Evolutionary conservation across 1,140 invertebrate genomes (phyloP), one percentile per base, ranked within the genome.

Genomic region (Drosophila pruinosa): DNA sequence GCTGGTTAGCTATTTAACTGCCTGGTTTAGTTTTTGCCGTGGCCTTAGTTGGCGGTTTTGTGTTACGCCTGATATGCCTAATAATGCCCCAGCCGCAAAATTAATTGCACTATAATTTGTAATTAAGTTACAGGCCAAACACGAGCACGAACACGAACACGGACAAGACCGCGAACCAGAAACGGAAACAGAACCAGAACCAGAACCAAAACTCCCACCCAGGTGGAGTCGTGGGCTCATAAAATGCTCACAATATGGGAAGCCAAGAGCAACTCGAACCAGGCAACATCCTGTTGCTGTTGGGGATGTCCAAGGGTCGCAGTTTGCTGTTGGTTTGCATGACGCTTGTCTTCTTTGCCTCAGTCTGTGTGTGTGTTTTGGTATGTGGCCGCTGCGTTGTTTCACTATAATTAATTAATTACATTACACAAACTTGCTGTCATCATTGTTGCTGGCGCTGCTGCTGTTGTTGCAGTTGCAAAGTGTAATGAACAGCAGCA

Each of bases 101-200:
- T 89, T 89, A 89, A 89, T 89, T 89, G 88, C 80, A 89, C 80
- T 89, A 82, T 89, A 89, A 89, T 89, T 85, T 85, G 85, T 89
- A 85, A 89, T 89, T 89, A 89, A 89, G 86, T 89, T 75, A 81
- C 78, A 78, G 43, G 47, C 53, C 69, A 67, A 81, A 86, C 73
- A 88, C 43, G 61, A 71, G 75, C 72, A 62, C 43, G 75, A 56
- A 61, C 68, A 50, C 24, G 6, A 3, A 5, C 22, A 28, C 22
- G 12, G n/a, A n/a, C n/a, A 15, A 12, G 24, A n/a, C n/a, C 56
- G 41, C 45, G n/a, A 2, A n/a, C n/a, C n/a, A n/a, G n/a, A n/a
- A n/a, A n/a, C n/a, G n/a, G n/a, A n/a, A n/a, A n/a, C n/a, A n/a
- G n/a, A n/a, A n/a, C n/a, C n/a, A n/a, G n/a, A n/a, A n/a, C n/a